These are phyloP conservation scores for Ptilonorhynchus violaceus DNA, from an alignment of 2,113 vertebrate genomes.

Conservation along the genomic window DNA sequence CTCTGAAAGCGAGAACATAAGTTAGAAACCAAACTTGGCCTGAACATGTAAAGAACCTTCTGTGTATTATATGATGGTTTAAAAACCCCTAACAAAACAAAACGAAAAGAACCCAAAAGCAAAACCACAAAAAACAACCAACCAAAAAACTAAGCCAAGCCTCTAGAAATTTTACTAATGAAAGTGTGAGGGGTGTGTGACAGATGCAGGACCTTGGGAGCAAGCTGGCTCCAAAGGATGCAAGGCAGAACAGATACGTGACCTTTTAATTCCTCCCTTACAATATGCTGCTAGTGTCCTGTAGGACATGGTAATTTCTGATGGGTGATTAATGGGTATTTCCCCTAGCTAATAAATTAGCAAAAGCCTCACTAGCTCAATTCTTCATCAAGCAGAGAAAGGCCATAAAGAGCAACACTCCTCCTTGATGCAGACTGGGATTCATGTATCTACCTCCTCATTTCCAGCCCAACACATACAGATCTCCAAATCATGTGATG, in stretches of 20 bases:
- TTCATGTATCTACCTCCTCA: rapidly evolving
- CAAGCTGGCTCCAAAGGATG: background rate
- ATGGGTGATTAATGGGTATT: background rate
- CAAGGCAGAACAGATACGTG: rapidly evolving
- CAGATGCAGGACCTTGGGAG: background rate
- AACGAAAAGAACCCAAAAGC: background rate
- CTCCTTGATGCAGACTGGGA: background rate
- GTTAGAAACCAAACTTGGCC: background rate
- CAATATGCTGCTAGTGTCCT: background rate
- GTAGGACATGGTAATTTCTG: background rate
- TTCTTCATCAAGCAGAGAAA: background rate
- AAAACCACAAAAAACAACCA: background rate
- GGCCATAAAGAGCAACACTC: background rate
- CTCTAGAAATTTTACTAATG: background rate
- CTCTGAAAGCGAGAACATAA: background rate
- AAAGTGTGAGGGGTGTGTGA: background rate
- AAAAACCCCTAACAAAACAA: background rate
- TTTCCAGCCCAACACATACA: background rate
- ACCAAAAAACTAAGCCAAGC: no score
- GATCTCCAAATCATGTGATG: background rate
- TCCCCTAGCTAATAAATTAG: background rate
- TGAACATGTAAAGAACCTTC: background rate
- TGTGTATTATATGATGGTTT: background rate
- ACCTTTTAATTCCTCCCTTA: background rate
- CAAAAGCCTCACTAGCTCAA: background rate